Evolutionary conservation across 2,888 invertebrate species (phyloP).

Genomic region (Brassicogethes aeneus): DNA sequence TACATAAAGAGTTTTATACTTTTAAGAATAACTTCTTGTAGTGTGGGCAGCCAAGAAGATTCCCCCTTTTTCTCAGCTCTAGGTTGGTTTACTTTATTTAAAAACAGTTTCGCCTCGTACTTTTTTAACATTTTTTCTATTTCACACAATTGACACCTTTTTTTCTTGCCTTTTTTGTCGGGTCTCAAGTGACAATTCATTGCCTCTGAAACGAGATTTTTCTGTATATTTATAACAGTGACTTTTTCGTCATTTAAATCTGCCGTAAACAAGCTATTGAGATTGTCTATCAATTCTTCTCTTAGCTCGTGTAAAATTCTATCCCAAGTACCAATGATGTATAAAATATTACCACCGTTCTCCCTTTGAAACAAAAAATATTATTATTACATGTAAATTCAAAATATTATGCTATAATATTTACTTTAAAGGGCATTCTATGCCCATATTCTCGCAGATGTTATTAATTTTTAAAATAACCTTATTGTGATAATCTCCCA

Average conservation of each 20-base stretch:
- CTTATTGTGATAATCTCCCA: constrained; percentile 27
- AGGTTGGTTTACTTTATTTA: too few species aligned
- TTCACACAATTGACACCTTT: constrained; percentile 40
- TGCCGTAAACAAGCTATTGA: constrained; percentile 22
- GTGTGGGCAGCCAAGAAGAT: constrained; percentile 51
- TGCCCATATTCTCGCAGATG: constrained; percentile 18
- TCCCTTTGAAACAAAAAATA: too few species aligned
- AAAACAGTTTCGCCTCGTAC: constrained; percentile 51
- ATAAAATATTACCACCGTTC: constrained; percentile 19
- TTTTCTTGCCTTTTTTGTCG: constrained; percentile 22
- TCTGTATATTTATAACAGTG: constrained; percentile 20
- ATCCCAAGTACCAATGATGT: constrained; percentile 28
- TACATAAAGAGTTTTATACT: too few species aligned
- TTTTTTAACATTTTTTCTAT: constrained; percentile 37
- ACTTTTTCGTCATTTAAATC: constrained; percentile 12
- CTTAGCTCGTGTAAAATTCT: constrained; percentile 29
- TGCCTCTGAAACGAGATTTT: constrained; percentile 42
- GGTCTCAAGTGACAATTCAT: constrained; percentile 50
- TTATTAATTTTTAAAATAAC: constrained; percentile 24
- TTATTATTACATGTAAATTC: too few species aligned
- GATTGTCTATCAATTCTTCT: constrained; percentile 27
- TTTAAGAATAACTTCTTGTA: constrained; percentile 50
- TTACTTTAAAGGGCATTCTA: constrained; percentile 16
- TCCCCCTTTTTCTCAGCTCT: constrained; percentile 34
- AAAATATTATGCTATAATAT: too few species aligned